A percentile compares a stretch with the other conserved stretches of the same genome.
Conservation (phyloP, 64 coral and sea anemone species). For the Stichodactyla mertensii region DNA sequence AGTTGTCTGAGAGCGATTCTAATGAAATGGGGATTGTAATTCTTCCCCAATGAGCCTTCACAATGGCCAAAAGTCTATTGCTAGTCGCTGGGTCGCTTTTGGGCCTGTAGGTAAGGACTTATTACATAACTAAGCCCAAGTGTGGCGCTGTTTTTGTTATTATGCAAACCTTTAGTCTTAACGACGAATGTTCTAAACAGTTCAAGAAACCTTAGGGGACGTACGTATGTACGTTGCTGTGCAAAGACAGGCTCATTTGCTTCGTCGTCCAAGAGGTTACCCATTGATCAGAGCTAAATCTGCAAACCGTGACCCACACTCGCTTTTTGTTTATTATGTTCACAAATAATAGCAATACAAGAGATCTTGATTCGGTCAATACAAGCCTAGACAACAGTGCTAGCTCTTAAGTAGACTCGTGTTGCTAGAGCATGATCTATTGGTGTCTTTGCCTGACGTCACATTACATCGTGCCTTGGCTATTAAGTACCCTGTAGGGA, state of each 20-base stretch:
- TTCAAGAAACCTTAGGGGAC: background rate
- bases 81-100: background rate
- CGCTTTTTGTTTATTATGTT: background rate
- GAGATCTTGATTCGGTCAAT: background rate
- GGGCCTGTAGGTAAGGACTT: background rate
- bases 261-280: background rate
- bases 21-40: background rate
- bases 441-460: background rate
- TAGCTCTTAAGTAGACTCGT: background rate
- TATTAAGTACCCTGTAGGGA: background rate
- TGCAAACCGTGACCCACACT: background rate
- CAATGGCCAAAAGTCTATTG: background rate
- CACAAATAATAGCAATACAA: background rate
- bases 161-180: background rate
- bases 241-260: background rate
- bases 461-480: background rate
- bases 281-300: background rate
- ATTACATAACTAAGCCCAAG: background rate
- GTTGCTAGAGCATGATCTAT: background rate
- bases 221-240: background rate
- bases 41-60: background rate
- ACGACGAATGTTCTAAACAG: background rate
- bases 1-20: slow-evolving; percentile 7
- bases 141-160: background rate
- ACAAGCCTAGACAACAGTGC: background rate